A percentile compares a stretch with the other conserved stretches of the same genome.
Evolutionary conservation across 2,888 invertebrate species (phyloP).

Genomic region (Arctia plantaginis): DNA sequence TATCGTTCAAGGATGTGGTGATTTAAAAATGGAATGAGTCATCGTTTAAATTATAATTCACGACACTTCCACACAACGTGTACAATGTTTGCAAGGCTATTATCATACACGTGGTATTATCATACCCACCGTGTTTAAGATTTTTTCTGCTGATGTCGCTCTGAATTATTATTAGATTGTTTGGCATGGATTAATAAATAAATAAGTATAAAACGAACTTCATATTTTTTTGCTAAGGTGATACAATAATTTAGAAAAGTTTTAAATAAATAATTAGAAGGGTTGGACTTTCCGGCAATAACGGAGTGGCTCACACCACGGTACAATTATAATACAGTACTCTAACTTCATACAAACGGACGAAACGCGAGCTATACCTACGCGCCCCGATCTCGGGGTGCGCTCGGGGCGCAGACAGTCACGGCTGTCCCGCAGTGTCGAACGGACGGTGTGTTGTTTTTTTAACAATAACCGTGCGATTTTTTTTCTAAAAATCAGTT

Average conservation of each 20-base stretch:
- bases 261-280: background rate
- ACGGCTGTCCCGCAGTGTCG: too few relatives aligned
- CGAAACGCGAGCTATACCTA: too few relatives aligned
- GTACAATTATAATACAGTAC: too few relatives aligned
- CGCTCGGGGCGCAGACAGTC: too few relatives aligned
- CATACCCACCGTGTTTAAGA: background rate
- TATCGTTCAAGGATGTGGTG: slow-evolving; percentile 29
- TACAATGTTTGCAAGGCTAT: background rate
- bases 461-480: too few relatives aligned
- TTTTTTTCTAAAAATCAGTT: too few relatives aligned
- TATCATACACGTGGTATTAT: background rate
- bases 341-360: too few relatives aligned
- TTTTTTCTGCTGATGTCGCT: background rate
- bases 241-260: background rate
- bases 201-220: background rate
- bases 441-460: too few relatives aligned
- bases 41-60: slow-evolving; percentile 49
- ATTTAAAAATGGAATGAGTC: slow-evolving; percentile 33
- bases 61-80: slow-evolving; percentile 24
- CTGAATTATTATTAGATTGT: background rate
- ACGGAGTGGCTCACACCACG: too few relatives aligned
- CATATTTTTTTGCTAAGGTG: background rate
- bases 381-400: too few relatives aligned
- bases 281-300: too few relatives aligned
- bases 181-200: background rate